A percentile compares a stretch with the other conserved stretches of the same genome.
These are phyloP conservation scores for Panzeria rudis DNA, from an alignment of 2,888 invertebrate genomes.

Conservation along the genomic window DNA sequence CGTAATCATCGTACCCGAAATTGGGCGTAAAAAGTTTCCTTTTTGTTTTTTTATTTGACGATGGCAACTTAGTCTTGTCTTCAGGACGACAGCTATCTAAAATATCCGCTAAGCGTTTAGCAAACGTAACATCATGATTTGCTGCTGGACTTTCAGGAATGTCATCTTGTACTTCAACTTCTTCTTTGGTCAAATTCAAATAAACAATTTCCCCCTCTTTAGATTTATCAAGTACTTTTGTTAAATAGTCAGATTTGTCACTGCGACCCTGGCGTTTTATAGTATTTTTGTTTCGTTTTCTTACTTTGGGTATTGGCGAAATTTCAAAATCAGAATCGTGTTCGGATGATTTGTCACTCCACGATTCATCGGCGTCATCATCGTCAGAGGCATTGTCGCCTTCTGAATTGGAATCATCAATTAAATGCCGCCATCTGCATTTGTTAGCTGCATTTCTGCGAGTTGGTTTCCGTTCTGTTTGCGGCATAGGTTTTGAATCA, in stretches of 20 bases:
- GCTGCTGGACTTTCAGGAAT: slow-evolving; percentile 74
- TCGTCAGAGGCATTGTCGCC: slow-evolving; percentile 78
- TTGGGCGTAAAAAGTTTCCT: slow-evolving; percentile 80
- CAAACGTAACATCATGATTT: slow-evolving; percentile 76
- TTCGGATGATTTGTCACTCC: slow-evolving; percentile 57
- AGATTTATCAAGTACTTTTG: slow-evolving; percentile 30
- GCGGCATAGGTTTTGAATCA: slow-evolving; percentile 51
- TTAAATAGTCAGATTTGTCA: slow-evolving; percentile 43
- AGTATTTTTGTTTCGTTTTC: slow-evolving; percentile 17
- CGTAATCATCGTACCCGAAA: slow-evolving; percentile 77
- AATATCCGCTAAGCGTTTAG: slow-evolving; percentile 77
- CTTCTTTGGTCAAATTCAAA: slow-evolving; percentile 79
- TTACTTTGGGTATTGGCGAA: slow-evolving; percentile 13
- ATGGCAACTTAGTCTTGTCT: slow-evolving; percentile 77
- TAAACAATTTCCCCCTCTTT: slow-evolving; percentile 77
- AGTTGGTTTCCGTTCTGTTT: slow-evolving; percentile 64
- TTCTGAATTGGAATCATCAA: slow-evolving; percentile 76
- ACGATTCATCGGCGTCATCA: slow-evolving; percentile 74
- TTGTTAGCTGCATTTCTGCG: slow-evolving; percentile 37
- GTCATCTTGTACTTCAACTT: slow-evolving; percentile 77
- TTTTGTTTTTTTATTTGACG: slow-evolving; percentile 74
- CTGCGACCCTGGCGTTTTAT: slow-evolving; percentile 21
- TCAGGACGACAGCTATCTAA: slow-evolving; percentile 76
- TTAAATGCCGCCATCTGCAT: slow-evolving; percentile 75
- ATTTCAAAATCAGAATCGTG: slow-evolving; percentile 50